Evolutionary conservation across 1,140 invertebrate species (phyloP), one percentile per base, ranked within the genome.

Genomic region (Papilio xuthus): DNA sequence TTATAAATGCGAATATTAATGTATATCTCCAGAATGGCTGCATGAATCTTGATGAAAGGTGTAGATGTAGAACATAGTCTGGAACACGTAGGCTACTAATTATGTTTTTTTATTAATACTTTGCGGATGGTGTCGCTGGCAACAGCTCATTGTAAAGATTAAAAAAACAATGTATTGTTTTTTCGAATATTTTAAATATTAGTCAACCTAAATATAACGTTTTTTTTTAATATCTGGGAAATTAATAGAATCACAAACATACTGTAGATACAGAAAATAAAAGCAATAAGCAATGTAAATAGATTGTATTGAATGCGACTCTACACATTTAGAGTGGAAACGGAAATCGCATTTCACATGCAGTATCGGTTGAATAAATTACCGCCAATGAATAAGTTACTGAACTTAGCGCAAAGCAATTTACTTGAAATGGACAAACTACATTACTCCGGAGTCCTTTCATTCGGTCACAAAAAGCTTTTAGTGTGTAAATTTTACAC

Each of bases 301-400:
- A 15, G 4, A 26, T 13, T 60, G 56, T 60, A 60, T 67, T 67
- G 3, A 67, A 32, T 67, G 13, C 60, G 13, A 67, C 20, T 60
- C 20, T 63, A 50, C 13, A 73, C 41, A 73, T 73, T 28, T 42
- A 73, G 23, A 73, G 3, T 73, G 9, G 44, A 42, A 73, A 73
- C 44, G 44, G 73, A 53, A 56, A 75, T 75, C 26, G 73, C 37
- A 75, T 56, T 75, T 56, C 47, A 75, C 50, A 56, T 75, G 73
- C 73, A 56, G 47, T 75, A 75, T 32, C 50, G 73, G 73, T 75
- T 75, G 73, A 75, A 75, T 75, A 75, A 75, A 75, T 75, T 75
- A 75, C 26, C 73, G 50, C 18, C 73, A 75, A 56, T 75, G 73
- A 56, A 75, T 75, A 75, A 75, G 73, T 75, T 75, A 75, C 50